Percentiles rank a stretch among this genome's conserved stretches.
Evolutionary conservation across 2,888 invertebrate species (phyloP).

Genomic region (Neoaliturus tenellus): DNA sequence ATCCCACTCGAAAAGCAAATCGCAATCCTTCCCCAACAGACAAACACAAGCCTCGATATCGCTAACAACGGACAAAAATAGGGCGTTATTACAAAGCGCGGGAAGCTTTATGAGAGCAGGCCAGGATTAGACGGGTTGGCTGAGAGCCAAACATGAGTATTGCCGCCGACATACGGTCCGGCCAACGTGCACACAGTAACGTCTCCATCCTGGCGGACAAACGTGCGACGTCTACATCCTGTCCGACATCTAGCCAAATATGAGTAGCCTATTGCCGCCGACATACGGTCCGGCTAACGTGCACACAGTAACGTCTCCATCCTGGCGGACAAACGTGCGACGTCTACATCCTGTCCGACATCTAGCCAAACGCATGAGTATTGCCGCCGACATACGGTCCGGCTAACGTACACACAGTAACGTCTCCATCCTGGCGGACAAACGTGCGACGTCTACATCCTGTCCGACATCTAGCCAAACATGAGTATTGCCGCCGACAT

Average conservation of each 20-base stretch:
- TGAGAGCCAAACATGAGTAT: background rate
- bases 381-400: too few relatives aligned
- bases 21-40: conserved; percentile 6
- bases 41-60: conserved; percentile 33
- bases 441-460: too few relatives aligned
- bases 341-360: too few relatives aligned
- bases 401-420: too few relatives aligned
- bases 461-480: too few relatives aligned
- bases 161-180: conserved; percentile 24
- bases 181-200: conserved; percentile 34
- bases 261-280: background rate
- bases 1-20: background rate
- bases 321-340: background rate
- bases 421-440: too few relatives aligned
- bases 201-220: background rate
- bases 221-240: background rate
- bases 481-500: too few relatives aligned
- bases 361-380: too few relatives aligned
- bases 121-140: conserved; percentile 41
- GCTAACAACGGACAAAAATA: conserved; percentile 41
- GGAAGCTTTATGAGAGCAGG: conserved; percentile 36
- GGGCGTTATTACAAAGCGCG: conserved; percentile 43
- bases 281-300: conserved; percentile 12
- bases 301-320: background rate
- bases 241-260: too few relatives aligned